phyloP scores from a whole-genome alignment of 1,140 invertebrate genomes.

The Musca domestica region DNA sequence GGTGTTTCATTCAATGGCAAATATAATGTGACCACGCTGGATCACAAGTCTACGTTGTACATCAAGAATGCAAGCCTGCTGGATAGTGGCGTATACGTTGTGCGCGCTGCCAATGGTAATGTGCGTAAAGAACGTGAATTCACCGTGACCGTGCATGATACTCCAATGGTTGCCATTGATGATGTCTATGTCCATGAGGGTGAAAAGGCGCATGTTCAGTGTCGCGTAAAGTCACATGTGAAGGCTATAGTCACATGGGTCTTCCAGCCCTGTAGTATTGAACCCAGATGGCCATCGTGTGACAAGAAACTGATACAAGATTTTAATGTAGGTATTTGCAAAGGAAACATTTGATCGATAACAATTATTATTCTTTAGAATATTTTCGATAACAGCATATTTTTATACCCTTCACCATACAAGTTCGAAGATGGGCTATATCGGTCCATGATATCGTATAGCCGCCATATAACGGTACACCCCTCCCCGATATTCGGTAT shows the following conservation, averaged over 20 bases:
- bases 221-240: conserved; percentile 55
- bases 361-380: no score
- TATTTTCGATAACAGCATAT: no score
- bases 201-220: conserved; percentile 49
- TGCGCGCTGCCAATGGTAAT: conserved; percentile 48
- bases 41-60: conserved; percentile 44
- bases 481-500: no score
- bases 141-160: conserved; percentile 43
- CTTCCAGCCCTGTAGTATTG: conserved; percentile 50
- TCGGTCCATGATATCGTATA: no score
- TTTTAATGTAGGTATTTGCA: conserved; percentile 41
- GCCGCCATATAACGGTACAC: no score
- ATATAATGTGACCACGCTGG: conserved; percentile 44
- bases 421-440: no score
- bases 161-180: conserved; percentile 52
- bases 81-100: conserved; percentile 55
- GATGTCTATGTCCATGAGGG: conserved; percentile 53
- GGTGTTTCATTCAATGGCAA: conserved; percentile 32
- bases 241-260: conserved; percentile 56
- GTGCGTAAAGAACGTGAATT: conserved; percentile 34
- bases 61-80: conserved; percentile 52
- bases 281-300: conserved; percentile 41
- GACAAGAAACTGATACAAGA: conserved; percentile 26
- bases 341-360: no score
- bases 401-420: no score